These are phyloP conservation scores for Melanaphis sacchari DNA, from an alignment of 1,140 invertebrate species.

Conservation along the genomic window DNA sequence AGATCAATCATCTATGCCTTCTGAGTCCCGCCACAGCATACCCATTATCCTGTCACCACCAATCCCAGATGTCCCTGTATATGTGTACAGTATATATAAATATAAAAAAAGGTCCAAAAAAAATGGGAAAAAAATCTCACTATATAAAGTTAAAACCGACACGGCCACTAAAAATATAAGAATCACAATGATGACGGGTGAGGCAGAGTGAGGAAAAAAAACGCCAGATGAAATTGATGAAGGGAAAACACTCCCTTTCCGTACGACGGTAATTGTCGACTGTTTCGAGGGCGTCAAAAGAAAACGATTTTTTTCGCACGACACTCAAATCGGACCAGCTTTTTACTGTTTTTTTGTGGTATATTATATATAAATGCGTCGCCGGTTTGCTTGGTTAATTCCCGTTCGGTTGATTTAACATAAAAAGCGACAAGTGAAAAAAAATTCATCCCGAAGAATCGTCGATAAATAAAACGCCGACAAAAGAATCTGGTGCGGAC, in stretches of 20 bases:
- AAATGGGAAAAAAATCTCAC: constrained; percentile 4
- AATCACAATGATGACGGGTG: not conserved
- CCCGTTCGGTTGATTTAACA: constrained; percentile 54
- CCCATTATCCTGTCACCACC: constrained; percentile 56
- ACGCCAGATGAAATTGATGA: constrained; percentile 50
- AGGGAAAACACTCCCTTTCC: constrained; percentile 55
- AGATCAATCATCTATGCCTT: constrained; percentile 52
- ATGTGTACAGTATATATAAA: not conserved
- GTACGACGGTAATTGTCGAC: constrained; percentile 57
- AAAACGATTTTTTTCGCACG: constrained; percentile 52
- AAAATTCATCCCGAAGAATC: not conserved
- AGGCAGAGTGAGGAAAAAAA: not conserved
- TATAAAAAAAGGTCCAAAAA: constrained; percentile 48
- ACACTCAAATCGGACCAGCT: constrained; percentile 32
- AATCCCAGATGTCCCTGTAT: constrained; percentile 52
- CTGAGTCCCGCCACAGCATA: constrained; percentile 14
- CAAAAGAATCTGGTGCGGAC: constrained; percentile 47
- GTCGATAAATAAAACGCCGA: constrained; percentile 13
- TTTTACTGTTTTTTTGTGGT: constrained; percentile 38
- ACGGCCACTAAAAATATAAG: constrained; percentile 55
- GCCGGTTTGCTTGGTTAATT: constrained; percentile 50
- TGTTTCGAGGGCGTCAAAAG: constrained; percentile 53
- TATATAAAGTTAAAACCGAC: constrained; percentile 47
- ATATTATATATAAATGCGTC: not conserved
- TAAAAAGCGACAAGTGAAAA: not conserved